Base-by-base conservation (phyloP, 2,113 vertebrate genomes). In the Plecotus auritus region DNA sequence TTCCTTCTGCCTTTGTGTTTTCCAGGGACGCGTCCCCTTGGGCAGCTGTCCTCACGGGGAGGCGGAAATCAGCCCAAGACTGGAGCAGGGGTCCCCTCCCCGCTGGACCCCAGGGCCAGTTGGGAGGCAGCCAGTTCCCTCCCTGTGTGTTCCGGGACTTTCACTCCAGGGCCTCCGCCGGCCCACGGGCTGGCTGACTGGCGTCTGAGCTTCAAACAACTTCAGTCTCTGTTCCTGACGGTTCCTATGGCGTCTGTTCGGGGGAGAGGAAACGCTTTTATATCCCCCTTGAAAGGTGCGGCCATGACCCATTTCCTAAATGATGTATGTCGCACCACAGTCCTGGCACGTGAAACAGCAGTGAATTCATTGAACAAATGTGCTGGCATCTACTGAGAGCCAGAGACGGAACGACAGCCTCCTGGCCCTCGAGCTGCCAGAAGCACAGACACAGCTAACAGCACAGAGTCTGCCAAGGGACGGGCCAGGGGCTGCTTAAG, bases 91-190 rank as follows among this genome's bases (percentile, higher is more conserved):
- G 18, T 5, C 0, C 8, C 2, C 14, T 56, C 67, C 22, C 49
- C 30, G 28, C 12, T 0, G 1, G n/a, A 32, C n/a, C 18, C 20
- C 2, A 0, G 32, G 18, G 20, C 8, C 9, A 61, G 30, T 0
- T 0, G 30, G 56, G 73, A 77, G 17, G 51, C 12, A 5, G 9
- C 2, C 20, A 59, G 26, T 7, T n/a, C n/a, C n/a, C n/a, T n/a
- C n/a, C 12, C 17, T 3, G 16, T 28, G 2, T 18, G 8, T 30
- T 30, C 37, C 16, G 4, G 9, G 10, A 17, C 30, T 23, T 28
- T 54, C 7, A 1, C 12, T 23, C 26, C 18, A 16, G 2, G 1
- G 32, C 26, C 30, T 35, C 20, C 59, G 54, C 59, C 59, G 5
- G 59, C 26, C 23, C 59, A 28, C 59, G 9, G 59, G 37, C 37